A percentile compares a stretch with the other conserved stretches of the same genome.
These are phyloP conservation scores for Chaitophorus viminalis DNA, from an alignment of 2,888 invertebrate species.

Conservation along the genomic window DNA sequence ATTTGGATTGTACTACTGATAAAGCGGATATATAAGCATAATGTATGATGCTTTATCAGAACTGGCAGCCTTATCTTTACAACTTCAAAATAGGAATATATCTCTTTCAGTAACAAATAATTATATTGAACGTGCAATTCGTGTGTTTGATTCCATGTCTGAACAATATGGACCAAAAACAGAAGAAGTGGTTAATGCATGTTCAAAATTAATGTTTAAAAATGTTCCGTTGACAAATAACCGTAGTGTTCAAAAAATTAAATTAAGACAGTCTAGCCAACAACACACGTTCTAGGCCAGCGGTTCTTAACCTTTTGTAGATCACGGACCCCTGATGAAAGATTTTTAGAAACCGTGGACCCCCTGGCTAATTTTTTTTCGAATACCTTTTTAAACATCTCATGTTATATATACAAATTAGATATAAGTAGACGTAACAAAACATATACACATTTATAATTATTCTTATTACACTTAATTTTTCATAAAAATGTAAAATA, in stretches of 20 bases:
- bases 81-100: constrained; percentile 15
- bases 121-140: neutral
- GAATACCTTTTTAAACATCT: no score
- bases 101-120: constrained; percentile 20
- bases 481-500: no score
- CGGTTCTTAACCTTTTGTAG: no score
- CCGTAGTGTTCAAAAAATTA: constrained; percentile 29
- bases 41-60: constrained; percentile 17
- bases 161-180: constrained; percentile 33
- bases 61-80: constrained; percentile 26
- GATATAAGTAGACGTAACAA: no score
- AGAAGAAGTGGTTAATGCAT: constrained; percentile 35
- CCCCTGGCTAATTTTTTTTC: no score
- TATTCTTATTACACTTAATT: no score
- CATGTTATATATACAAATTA: no score
- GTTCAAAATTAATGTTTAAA: constrained; percentile 25
- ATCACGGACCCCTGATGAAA: no score
- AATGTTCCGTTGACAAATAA: constrained; percentile 25
- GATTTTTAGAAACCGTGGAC: no score
- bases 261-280: constrained; percentile 9
- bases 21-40: no score
- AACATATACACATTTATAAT: no score
- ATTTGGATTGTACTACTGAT: no score
- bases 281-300: constrained; percentile 19
- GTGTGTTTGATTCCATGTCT: constrained; percentile 35